Evolutionary conservation across 2,888 invertebrate species (phyloP).

Genomic region (Nysson spinosus): DNA sequence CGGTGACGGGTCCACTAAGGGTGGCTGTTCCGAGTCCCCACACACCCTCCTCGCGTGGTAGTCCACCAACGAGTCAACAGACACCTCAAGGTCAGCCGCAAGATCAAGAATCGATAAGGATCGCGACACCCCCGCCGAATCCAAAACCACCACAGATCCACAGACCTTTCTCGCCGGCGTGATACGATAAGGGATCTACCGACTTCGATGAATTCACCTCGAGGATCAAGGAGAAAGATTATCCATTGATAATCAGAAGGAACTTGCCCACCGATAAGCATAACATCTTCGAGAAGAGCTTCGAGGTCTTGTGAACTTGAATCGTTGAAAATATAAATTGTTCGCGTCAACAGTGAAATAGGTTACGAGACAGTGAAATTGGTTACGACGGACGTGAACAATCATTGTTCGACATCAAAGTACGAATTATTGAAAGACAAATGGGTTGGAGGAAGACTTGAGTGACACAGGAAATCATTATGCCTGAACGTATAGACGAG

Average conservation of each 20-base stretch:
- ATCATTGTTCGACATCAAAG: conserved; percentile 17
- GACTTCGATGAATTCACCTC: conserved; percentile 17
- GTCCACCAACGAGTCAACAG: conserved; percentile 68
- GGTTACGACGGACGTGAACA: neutral
- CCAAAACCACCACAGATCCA: conserved; percentile 76
- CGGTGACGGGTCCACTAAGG: conserved; percentile 74
- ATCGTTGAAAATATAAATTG: neutral
- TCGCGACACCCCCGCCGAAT: conserved; percentile 72
- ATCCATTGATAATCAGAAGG: conserved; percentile 5
- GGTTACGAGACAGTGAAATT: no score
- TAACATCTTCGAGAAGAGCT: conserved; percentile 51
- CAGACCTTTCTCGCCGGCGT: conserved; percentile 77
- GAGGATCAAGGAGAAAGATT: conserved; percentile 14
- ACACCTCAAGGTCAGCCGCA: conserved; percentile 66
- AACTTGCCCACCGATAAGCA: conserved; percentile 26
- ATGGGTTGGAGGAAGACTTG: neutral
- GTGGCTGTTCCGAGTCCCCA: conserved; percentile 76
- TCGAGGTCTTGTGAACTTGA: conserved; percentile 63
- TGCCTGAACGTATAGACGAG: neutral
- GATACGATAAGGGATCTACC: conserved; percentile 66
- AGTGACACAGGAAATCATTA: neutral
- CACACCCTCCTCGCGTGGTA: conserved; percentile 75
- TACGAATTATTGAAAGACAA: neutral
- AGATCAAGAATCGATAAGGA: conserved; percentile 70
- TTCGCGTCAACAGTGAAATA: no score